These are phyloP conservation scores for Chironomus tepperi DNA, from an alignment of 1,140 invertebrate species.

Conservation along the genomic window DNA sequence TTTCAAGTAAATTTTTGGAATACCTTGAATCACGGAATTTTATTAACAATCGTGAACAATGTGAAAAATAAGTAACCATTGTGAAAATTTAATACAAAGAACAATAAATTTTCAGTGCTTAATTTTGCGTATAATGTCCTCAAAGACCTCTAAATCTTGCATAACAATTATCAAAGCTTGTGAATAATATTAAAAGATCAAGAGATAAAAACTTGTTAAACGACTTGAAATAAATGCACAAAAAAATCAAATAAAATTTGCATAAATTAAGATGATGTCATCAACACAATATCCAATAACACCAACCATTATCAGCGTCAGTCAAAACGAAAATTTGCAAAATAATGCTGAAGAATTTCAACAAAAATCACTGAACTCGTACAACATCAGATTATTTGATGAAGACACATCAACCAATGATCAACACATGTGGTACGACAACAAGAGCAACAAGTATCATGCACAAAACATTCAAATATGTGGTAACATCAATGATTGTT, in stretches of 20 bases:
- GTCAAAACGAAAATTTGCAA: neutral
- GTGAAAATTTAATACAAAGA: no score
- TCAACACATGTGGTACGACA: neutral
- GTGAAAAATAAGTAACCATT: no score
- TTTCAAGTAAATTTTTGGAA: neutral
- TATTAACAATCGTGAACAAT: neutral
- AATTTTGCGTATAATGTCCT: neutral
- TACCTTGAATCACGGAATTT: no score
- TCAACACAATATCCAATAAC: neutral
- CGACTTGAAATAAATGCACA: neutral
- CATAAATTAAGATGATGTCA: neutral
- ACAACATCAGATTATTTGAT: neutral
- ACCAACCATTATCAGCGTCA: neutral
- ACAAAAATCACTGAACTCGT: neutral
- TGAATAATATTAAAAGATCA: neutral
- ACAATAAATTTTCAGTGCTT: neutral
- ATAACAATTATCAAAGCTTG: neutral
- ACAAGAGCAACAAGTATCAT: neutral
- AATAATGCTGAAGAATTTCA: neutral
- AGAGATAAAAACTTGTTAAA: neutral
- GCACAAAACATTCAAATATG: no score
- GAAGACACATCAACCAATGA: neutral
- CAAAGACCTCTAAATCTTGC: neutral
- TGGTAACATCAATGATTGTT: no score
- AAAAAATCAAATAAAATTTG: neutral